Conservation (phyloP, 1,140 invertebrate genomes). For the Zaprionus ornatus region DNA sequence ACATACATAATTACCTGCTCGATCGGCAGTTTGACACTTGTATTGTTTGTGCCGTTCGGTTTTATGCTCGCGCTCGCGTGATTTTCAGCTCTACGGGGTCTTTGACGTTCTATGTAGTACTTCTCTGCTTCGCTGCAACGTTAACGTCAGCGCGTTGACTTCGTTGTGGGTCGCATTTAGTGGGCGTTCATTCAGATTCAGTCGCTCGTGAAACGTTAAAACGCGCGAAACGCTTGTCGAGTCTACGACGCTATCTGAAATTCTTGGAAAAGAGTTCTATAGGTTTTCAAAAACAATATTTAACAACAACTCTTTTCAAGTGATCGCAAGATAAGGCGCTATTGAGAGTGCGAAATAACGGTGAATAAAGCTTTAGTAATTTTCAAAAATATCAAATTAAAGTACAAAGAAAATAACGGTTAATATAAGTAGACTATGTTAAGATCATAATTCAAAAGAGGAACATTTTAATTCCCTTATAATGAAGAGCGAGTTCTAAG, state of each 20-base stretch:
- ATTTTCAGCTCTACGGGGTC: constrained; percentile 54
- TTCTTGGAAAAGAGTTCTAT: constrained; percentile 14
- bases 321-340: neutral
- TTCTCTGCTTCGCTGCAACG: constrained; percentile 10
- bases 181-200: constrained; percentile 66
- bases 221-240: constrained; percentile 59
- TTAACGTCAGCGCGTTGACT: constrained; percentile 23
- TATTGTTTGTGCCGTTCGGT: constrained; percentile 31
- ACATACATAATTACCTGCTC: constrained; percentile 50
- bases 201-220: constrained; percentile 63
- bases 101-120: constrained; percentile 38
- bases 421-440: neutral
- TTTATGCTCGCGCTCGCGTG: constrained; percentile 75
- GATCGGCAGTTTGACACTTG: constrained; percentile 76
- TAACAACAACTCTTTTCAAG: constrained; percentile 11
- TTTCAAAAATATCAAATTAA: neutral
- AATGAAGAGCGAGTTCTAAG: neutral
- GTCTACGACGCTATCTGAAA: constrained; percentile 32
- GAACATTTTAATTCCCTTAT: neutral
- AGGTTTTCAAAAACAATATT: constrained; percentile 17
- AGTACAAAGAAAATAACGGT: neutral
- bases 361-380: neutral
- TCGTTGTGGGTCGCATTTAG: constrained; percentile 51
- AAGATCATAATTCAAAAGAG: neutral
- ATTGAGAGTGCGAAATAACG: constrained; percentile 1